Conservation (phyloP, 1,140 invertebrate genomes). For the Orchesella cincta region DNA sequence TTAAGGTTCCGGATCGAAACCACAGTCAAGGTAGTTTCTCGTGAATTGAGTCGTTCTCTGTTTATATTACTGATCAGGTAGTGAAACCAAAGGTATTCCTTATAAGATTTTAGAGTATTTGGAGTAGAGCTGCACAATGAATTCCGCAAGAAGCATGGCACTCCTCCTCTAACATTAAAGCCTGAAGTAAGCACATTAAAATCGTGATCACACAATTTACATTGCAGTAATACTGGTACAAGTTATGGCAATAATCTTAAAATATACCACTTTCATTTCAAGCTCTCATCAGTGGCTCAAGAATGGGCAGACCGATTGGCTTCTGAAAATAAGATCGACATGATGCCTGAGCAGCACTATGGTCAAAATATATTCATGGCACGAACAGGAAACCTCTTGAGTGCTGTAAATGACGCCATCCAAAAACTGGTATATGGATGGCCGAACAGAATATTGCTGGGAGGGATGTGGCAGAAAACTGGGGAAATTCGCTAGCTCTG, state of each 20-base stretch:
- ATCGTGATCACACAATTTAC: not conserved
- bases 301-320: not conserved
- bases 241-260: no score
- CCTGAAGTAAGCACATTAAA: not conserved
- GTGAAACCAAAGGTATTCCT: conserved; percentile 2
- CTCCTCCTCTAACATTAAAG: conserved; percentile 25
- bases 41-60: no score
- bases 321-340: not conserved
- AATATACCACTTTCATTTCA: not conserved
- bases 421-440: conserved; percentile 28
- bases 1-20: no score
- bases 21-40: no score
- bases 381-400: not conserved
- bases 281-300: not conserved
- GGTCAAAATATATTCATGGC: not conserved
- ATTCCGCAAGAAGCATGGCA: conserved; percentile 28
- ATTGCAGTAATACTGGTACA: not conserved
- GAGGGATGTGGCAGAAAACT: conserved; percentile 22
- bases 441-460: not conserved
- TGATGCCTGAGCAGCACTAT: not conserved
- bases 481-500: conserved; percentile 31
- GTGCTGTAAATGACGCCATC: conserved; percentile 25
- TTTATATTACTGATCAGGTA: no score
- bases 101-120: conserved; percentile 1
- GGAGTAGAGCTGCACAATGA: conserved; percentile 32